phyloP scores from a whole-genome alignment of 2,797 vertebrate species.

The Sebastes alutus region DNA sequence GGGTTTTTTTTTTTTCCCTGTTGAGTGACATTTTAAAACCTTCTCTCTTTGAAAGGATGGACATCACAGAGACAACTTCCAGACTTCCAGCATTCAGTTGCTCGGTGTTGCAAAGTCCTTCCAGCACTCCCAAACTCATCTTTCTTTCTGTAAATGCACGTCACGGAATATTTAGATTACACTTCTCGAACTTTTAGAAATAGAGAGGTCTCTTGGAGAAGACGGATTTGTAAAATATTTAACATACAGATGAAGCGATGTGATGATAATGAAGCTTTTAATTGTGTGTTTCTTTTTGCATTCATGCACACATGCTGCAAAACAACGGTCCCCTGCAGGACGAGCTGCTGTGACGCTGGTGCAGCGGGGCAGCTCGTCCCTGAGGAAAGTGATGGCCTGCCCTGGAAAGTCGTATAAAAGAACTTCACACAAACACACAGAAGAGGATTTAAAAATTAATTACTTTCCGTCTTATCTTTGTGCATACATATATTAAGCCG shows the following conservation, averaged over 20 bases:
- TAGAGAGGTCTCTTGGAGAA: background rate
- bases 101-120: constrained; percentile 13
- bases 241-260: background rate
- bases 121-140: constrained; percentile 16
- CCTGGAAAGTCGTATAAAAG: constrained; percentile 46
- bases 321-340: constrained; percentile 17
- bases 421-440: constrained; percentile 7
- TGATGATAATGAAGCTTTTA: constrained; percentile 8
- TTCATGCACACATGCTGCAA: background rate
- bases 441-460: constrained; percentile 64
- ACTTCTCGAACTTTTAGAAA: constrained; percentile 8
- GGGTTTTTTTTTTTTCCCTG: background rate
- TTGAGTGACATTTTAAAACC: constrained; percentile 15
- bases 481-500: constrained; percentile 46
- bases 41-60: constrained; percentile 21
- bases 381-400: constrained; percentile 42
- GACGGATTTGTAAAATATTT: constrained; percentile 23
- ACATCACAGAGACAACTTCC: constrained; percentile 30
- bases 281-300: background rate
- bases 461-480: constrained; percentile 58
- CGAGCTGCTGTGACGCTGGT: constrained; percentile 12
- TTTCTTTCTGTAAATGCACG: constrained; percentile 21
- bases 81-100: constrained; percentile 15
- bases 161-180: constrained; percentile 42
- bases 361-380: constrained; percentile 39